Conservation (phyloP, 2,888 invertebrate species). For the Dynastes hyllus region DNA sequence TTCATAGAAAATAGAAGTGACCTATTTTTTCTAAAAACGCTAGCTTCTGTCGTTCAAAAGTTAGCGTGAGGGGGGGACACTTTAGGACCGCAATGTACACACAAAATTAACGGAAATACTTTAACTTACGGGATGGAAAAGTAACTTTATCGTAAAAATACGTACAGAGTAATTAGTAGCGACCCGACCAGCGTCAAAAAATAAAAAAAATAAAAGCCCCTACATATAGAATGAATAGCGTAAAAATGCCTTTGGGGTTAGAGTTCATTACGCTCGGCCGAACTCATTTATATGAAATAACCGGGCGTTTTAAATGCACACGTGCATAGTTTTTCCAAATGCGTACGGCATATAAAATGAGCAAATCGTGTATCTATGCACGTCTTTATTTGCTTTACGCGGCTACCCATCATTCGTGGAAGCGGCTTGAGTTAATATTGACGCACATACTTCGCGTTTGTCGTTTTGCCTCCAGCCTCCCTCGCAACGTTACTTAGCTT, state of each 20-base stretch:
- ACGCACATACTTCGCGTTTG: conserved; percentile 65
- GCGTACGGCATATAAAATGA: conserved; percentile 30
- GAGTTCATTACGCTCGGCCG: not conserved
- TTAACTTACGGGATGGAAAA: too few relatives aligned
- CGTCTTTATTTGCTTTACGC: conserved; percentile 52
- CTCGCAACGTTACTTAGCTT: conserved; percentile 58
- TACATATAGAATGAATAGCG: not conserved
- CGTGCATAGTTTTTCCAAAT: conserved; percentile 14
- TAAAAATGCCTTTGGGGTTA: not conserved
- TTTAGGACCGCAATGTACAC: too few relatives aligned
- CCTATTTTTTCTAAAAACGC: too few relatives aligned
- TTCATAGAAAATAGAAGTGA: too few relatives aligned
- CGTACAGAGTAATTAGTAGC: too few relatives aligned
- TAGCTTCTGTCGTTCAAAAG: too few relatives aligned
- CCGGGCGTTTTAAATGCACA: conserved; percentile 4
- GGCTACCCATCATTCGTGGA: conserved; percentile 65
- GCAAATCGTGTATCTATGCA: conserved; percentile 30
- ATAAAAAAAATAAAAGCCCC: not conserved
- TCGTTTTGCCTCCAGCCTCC: conserved; percentile 61
- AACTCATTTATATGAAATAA: conserved; percentile 1
- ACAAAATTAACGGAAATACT: too few relatives aligned
- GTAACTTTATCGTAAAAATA: too few relatives aligned
- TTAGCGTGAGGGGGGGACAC: too few relatives aligned
- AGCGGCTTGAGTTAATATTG: conserved; percentile 67
- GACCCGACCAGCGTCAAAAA: not conserved